These are phyloP conservation scores for Sebastes fasciatus DNA, from an alignment of 2,113 vertebrate genomes.

Conservation along the genomic window DNA sequence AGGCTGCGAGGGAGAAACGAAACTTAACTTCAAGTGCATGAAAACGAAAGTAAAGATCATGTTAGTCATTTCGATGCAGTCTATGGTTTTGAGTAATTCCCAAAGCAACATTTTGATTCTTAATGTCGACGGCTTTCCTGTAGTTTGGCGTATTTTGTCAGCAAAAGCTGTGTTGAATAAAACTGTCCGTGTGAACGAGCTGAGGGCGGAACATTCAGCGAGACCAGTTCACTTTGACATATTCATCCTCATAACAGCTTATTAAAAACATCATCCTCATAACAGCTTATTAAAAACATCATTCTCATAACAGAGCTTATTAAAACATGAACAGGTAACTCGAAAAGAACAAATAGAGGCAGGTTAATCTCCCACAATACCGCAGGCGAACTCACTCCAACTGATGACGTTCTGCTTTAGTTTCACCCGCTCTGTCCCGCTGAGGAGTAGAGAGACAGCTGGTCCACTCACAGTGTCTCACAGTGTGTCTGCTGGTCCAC, in stretches of 20 bases:
- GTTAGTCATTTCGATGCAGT: too few species aligned
- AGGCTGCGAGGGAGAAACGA: conserved; percentile 46
- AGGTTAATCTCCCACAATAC: too few species aligned
- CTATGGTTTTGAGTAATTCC: neutral
- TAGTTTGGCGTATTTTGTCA: neutral
- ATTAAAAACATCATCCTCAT: neutral
- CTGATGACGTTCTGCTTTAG: too few species aligned
- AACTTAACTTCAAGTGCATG: conserved; percentile 39
- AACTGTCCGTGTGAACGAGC: neutral
- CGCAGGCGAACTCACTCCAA: too few species aligned
- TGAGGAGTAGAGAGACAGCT: too few species aligned
- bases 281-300: too few species aligned
- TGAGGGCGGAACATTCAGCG: neutral
- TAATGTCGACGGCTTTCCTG: neutral
- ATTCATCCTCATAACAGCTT: too few species aligned
- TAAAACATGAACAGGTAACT: too few species aligned
- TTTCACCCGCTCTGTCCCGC: too few species aligned
- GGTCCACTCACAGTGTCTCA: too few species aligned
- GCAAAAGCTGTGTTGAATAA: too few species aligned
- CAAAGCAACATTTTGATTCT: neutral
- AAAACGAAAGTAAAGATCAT: conserved; percentile 57
- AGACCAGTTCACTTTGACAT: neutral
- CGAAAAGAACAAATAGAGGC: neutral
- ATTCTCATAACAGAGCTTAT: neutral
- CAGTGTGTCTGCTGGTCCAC: too few species aligned